Conservation (phyloP, 2,888 invertebrate species). For the Prosapia bicincta region DNA sequence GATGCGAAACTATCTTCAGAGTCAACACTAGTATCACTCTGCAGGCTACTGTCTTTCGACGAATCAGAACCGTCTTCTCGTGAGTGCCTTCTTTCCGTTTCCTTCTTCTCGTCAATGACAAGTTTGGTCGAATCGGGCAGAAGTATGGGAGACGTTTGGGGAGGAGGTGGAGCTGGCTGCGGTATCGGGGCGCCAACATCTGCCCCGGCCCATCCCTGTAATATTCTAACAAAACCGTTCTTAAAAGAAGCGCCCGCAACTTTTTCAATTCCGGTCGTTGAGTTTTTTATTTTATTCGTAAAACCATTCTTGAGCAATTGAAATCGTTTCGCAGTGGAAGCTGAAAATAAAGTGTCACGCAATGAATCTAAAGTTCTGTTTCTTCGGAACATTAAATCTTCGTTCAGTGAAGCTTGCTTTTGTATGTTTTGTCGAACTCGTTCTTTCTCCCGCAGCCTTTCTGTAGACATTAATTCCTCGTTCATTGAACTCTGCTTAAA, state of each 20-base stretch:
- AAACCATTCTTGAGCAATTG: constrained; percentile 75
- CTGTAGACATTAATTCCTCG: constrained; percentile 86
- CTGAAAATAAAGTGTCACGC: constrained; percentile 69
- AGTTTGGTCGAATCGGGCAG: constrained; percentile 25
- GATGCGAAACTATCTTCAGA: constrained; percentile 93
- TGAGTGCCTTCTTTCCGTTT: constrained; percentile 69
- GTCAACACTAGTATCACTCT: constrained; percentile 91
- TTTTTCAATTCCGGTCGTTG: constrained; percentile 78
- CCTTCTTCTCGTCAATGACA: constrained; percentile 49
- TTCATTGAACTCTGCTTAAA: constrained; percentile 84
- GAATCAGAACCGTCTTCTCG: constrained; percentile 87
- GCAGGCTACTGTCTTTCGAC: constrained; percentile 81
- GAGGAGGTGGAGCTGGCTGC: constrained; percentile 34
- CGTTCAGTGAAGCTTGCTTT: constrained; percentile 85
- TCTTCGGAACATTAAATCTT: constrained; percentile 70
- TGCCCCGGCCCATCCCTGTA: constrained; percentile 66
- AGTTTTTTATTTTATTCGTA: constrained; percentile 78
- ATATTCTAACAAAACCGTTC: constrained; percentile 76
- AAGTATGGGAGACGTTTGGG: constrained; percentile 32
- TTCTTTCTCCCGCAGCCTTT: constrained; percentile 78
- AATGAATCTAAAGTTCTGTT: constrained; percentile 62
- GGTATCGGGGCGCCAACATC: constrained; percentile 34
- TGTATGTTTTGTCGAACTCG: constrained; percentile 77
- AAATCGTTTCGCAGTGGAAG: constrained; percentile 68
- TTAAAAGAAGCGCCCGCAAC: constrained; percentile 66